These are phyloP conservation scores for Chanos chanos DNA, from an alignment of 2,797 vertebrate genomes.

Conservation along the genomic window DNA sequence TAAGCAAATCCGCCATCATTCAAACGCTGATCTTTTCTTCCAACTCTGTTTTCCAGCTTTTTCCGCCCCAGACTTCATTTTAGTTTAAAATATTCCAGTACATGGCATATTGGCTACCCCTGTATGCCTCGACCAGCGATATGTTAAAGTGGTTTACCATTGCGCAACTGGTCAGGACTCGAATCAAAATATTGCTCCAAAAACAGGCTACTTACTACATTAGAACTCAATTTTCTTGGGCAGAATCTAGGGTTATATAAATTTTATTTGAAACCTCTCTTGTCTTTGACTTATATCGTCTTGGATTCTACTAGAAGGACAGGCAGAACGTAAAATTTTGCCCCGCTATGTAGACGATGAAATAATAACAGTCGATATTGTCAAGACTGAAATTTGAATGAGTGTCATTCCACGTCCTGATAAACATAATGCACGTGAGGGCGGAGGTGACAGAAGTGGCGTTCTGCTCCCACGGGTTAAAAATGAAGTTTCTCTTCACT, in stretches of 20 bases:
- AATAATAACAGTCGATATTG: too few species aligned
- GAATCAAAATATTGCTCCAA: too few species aligned
- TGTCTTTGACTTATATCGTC: too few species aligned
- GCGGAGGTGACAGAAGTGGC: slow-evolving; percentile 60
- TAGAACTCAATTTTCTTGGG: too few species aligned
- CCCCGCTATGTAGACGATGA: too few species aligned
- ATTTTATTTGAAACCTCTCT: too few species aligned
- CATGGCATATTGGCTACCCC: not conserved
- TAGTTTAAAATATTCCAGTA: slow-evolving; percentile 43
- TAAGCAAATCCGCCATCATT: slow-evolving; percentile 62
- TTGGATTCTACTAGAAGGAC: too few species aligned
- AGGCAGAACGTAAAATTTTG: too few species aligned
- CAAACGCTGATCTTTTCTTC: slow-evolving; percentile 63
- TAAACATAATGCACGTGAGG: slow-evolving; percentile 23
- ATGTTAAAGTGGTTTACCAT: not conserved
- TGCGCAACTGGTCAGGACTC: too few species aligned
- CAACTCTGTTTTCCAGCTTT: slow-evolving; percentile 35
- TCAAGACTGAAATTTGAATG: not conserved
- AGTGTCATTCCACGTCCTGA: not conserved
- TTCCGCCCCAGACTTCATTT: slow-evolving; percentile 38
- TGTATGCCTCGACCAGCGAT: not conserved
- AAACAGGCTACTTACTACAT: too few species aligned
- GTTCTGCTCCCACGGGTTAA: slow-evolving; percentile 53
- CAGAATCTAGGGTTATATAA: too few species aligned
- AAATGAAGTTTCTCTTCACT: slow-evolving; percentile 72